Evolutionary conservation across 2,113 vertebrate genomes (phyloP).

Genomic region (Bambusicola thoracicus): DNA sequence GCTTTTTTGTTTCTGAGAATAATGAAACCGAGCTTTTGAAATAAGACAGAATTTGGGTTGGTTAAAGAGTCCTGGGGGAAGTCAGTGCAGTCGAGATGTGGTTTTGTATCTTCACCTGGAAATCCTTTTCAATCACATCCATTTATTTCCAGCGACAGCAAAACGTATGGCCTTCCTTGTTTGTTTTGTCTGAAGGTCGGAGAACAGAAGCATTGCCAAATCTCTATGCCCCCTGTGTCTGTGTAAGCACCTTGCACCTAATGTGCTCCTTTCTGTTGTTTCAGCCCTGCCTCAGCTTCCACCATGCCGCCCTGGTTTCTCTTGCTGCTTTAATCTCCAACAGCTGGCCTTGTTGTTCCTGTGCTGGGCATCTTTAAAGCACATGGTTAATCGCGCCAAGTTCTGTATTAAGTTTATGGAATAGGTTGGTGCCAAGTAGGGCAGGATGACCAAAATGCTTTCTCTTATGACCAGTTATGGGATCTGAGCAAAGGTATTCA

Average conservation of each 20-base stretch:
- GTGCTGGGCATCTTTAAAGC: background rate
- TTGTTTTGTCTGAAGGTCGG: background rate
- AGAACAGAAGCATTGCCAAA: rapidly evolving
- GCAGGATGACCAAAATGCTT: background rate
- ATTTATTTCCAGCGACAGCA: background rate
- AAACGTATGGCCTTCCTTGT: background rate
- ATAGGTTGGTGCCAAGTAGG: background rate
- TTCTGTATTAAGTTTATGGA: background rate
- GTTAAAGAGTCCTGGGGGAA: background rate
- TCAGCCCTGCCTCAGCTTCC: background rate
- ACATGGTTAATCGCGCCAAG: background rate
- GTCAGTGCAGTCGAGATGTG: background rate
- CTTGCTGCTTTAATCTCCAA: background rate
- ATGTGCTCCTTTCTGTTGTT: rapidly evolving
- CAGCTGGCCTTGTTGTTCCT: background rate
- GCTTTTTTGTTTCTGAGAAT: background rate
- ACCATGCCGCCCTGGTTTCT: background rate
- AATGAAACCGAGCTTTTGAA: rapidly evolving
- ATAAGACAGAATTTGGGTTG: background rate
- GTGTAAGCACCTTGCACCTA: background rate
- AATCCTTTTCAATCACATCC: background rate
- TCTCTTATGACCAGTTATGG: background rate
- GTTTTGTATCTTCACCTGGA: background rate
- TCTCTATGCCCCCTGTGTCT: background rate
- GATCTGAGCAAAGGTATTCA: background rate